phyloP scores from a whole-genome alignment of 2,888 invertebrate species.

The Allophyes oxyacanthae region DNA sequence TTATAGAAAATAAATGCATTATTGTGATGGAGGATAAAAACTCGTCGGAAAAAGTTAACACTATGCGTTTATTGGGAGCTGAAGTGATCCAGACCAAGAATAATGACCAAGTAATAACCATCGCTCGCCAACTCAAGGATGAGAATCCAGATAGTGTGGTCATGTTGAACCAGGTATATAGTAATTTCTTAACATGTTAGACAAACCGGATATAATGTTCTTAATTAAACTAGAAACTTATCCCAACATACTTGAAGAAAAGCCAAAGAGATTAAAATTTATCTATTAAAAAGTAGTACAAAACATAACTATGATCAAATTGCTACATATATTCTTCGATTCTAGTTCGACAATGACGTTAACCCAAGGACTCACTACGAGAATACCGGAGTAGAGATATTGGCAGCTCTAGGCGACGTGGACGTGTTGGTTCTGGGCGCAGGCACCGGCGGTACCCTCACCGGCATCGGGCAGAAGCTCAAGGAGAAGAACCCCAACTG shows the following conservation, averaged over 20 bases:
- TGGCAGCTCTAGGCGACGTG: slow-evolving; percentile 90
- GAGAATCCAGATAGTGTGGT: slow-evolving; percentile 51
- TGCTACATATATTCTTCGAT: too few species aligned
- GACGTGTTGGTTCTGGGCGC: slow-evolving; percentile 95
- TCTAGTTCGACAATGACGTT: slow-evolving; percentile 95
- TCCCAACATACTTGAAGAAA: too few species aligned
- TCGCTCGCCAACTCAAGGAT: slow-evolving; percentile 48
- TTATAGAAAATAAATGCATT: slow-evolving; percentile 94
- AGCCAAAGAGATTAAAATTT: too few species aligned
- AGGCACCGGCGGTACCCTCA: slow-evolving; percentile 97
- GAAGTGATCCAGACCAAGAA: slow-evolving; percentile 93
- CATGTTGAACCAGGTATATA: slow-evolving; percentile 84
- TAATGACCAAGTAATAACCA: slow-evolving; percentile 32
- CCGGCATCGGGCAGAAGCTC: slow-evolving; percentile 95
- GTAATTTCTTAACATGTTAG: neutral
- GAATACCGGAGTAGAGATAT: slow-evolving; percentile 96
- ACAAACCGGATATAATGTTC: too few species aligned
- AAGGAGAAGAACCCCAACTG: slow-evolving; percentile 94
- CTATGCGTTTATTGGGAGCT: slow-evolving; percentile 95
- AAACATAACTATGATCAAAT: too few species aligned
- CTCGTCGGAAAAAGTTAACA: slow-evolving; percentile 97
- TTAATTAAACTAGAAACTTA: too few species aligned
- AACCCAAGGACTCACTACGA: slow-evolving; percentile 99
- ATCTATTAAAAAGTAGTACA: too few species aligned
- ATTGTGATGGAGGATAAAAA: slow-evolving; percentile 99